Base-by-base conservation (phyloP, 2,888 invertebrate genomes). In the Eumacrocentrus americanus region DNA sequence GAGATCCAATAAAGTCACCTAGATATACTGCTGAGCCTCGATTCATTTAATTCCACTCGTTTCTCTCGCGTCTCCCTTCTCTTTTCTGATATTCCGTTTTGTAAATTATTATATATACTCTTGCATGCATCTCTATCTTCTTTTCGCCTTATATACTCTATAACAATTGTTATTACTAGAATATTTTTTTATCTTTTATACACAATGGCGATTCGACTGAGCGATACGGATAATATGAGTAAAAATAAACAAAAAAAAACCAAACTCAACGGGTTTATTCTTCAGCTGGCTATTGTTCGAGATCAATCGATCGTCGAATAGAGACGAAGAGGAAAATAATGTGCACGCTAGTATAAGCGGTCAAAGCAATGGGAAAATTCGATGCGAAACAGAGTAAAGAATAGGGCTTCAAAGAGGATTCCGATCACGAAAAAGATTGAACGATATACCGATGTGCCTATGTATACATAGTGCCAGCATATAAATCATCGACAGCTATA, bases 1-100 rank as follows among this genome's bases (percentile, higher is more conserved):
- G 47, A 48, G 23, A 59, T 48, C 59, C 59, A 59, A 59, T 59
- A 53, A 59, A 59, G 47, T 53, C 47, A 48, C 53, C 14, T 3
- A 48, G 29, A 53, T 37, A 48, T 59, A 59, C 53, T 40, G 9
- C 22, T 20, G n/a, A 46, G 46, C 37, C 23, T 53, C 46, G 53
- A 53, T 59, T 59, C 59, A 20, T 59, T 34, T 47, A 37, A 47
- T 56, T 56, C 38, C 16, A 23, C 20, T 47, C 37, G 35, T 46
- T 59, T 18, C 52, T 58, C 34, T 22, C 29, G 29, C 35, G 35
- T 23, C 16, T 12, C 23, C 22, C 23, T 25, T 46, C 5, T 42
- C 52, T n/a, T 14, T 23, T 20, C 20, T 50, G 38, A 42, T 57
- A 48, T 38, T 29, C 22, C 18, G 18, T 22, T 34, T 34, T 54